A percentile compares a stretch with the other conserved stretches of the same genome.
Conservation (phyloP, 2,888 invertebrate genomes). For the Erpobdella octoculata region DNA sequence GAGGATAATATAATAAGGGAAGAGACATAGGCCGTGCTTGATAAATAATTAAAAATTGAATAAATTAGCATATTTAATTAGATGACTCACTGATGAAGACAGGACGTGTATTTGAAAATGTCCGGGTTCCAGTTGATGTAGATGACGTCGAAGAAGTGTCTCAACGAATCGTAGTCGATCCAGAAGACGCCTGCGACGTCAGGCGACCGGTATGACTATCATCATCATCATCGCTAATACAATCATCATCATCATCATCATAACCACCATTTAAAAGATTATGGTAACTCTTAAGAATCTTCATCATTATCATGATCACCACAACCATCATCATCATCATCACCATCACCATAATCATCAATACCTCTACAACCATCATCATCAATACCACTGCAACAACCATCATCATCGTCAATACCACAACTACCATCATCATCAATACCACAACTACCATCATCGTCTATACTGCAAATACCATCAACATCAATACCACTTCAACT, state of each 20-base stretch:
- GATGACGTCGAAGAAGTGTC: constrained; percentile 83
- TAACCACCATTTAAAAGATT: not conserved
- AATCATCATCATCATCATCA: not conserved
- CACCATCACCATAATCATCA: not conserved
- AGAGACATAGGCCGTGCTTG: not conserved
- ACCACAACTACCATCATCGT: too few relatives aligned
- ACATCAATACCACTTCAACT: not conserved
- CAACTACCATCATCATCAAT: not conserved
- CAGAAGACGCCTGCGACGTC: constrained; percentile 75
- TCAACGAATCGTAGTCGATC: constrained; percentile 85
- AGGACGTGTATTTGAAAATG: constrained; percentile 76
- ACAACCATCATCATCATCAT: not conserved
- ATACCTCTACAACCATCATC: too few relatives aligned
- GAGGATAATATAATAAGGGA: not conserved
- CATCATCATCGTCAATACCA: too few relatives aligned
- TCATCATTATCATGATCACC: not conserved
- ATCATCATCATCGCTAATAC: not conserved
- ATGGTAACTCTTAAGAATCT: not conserved
- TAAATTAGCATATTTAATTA: not conserved
- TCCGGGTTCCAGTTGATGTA: constrained; percentile 91
- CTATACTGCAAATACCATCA: not conserved
- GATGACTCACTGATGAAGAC: constrained; percentile 75
- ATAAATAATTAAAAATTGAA: not conserved
- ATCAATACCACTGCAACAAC: too few relatives aligned
- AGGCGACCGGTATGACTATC: too few relatives aligned